Conservation (phyloP, 2,888 invertebrate genomes). For the Andrena bucephala region DNA sequence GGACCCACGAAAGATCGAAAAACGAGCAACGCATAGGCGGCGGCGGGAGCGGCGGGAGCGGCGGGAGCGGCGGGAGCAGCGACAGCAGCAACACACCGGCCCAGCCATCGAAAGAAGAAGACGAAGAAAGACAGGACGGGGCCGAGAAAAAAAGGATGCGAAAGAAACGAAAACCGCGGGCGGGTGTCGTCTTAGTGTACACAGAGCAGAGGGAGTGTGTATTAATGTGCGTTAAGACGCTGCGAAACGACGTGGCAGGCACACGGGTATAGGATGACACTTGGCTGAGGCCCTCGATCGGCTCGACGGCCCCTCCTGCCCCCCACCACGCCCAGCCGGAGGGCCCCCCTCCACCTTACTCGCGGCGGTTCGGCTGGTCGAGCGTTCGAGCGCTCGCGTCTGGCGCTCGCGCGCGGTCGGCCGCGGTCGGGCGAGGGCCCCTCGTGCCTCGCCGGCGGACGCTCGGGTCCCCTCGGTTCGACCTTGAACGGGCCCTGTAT, state of each 20-base stretch:
- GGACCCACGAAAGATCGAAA: conserved; percentile 29
- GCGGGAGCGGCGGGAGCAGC: background rate
- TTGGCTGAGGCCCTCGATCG: conserved; percentile 71
- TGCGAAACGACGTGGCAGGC: conserved; percentile 77
- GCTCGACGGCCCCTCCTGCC: conserved; percentile 38
- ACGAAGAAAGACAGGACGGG: conserved; percentile 5
- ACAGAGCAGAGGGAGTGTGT: conserved; percentile 74
- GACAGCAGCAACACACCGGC: background rate
- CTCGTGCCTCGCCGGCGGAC: conserved; percentile 68
- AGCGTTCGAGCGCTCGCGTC: background rate
- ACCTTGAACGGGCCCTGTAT: conserved; percentile 85
- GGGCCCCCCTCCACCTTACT: conserved; percentile 19
- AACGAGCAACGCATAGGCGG: conserved; percentile 21
- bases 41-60: background rate
- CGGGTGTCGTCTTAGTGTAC: conserved; percentile 69
- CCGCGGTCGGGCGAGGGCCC: conserved; percentile 41
- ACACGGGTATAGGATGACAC: conserved; percentile 84
- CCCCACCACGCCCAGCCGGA: background rate
- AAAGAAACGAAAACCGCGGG: conserved; percentile 66
- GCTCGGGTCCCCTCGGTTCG: conserved; percentile 78
- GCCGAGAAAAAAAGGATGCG: conserved; percentile 26
- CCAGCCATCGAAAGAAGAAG: conserved; percentile 17
- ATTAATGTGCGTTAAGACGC: conserved; percentile 79
- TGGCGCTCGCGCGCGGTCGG: conserved; percentile 36
- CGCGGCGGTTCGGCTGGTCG: conserved; percentile 19